These are phyloP conservation scores for Synanthedon formicaeformis DNA, from an alignment of 2,888 invertebrate genomes.

Conservation along the genomic window DNA sequence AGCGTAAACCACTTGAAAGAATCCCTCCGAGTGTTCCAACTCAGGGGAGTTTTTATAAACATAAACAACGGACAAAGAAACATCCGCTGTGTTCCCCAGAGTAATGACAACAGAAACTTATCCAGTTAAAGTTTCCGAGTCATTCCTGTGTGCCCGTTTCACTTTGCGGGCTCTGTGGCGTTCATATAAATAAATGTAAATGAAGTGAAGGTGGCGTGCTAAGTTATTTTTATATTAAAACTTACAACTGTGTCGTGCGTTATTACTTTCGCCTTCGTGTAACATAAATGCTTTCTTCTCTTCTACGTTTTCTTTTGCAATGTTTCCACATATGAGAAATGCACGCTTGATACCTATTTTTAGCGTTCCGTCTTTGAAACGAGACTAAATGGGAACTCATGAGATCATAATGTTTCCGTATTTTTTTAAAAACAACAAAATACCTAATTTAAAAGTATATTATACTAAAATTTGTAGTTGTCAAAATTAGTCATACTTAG, in stretches of 20 bases:
- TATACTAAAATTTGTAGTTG: too few species aligned
- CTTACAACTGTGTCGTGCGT: neutral
- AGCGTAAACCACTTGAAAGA: too few species aligned
- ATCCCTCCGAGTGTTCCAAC: neutral
- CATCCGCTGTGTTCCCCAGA: slow-evolving; percentile 20
- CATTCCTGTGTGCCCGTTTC: slow-evolving; percentile 20
- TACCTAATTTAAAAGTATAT: too few species aligned
- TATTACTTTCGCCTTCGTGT: neutral
- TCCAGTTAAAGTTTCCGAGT: slow-evolving; percentile 39
- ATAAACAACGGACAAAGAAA: slow-evolving; percentile 19
- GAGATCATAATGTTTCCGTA: too few species aligned
- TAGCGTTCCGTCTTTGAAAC: neutral
- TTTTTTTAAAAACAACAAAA: too few species aligned
- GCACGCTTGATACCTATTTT: neutral
- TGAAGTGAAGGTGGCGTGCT: neutral
- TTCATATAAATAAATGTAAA: neutral
- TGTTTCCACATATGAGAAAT: neutral
- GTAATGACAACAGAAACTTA: slow-evolving; percentile 39
- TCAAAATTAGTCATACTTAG: too few species aligned
- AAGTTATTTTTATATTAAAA: slow-evolving; percentile 1
- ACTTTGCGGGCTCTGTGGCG: slow-evolving; percentile 7
- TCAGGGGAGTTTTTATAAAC: slow-evolving; percentile 16
- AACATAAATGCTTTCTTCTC: neutral
- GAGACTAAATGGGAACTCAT: too few species aligned
- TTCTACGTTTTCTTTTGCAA: neutral